Evolutionary conservation across 2,888 invertebrate genomes (phyloP), one percentile per base, ranked within the genome.

Genomic region (Abrostola tripartita): DNA sequence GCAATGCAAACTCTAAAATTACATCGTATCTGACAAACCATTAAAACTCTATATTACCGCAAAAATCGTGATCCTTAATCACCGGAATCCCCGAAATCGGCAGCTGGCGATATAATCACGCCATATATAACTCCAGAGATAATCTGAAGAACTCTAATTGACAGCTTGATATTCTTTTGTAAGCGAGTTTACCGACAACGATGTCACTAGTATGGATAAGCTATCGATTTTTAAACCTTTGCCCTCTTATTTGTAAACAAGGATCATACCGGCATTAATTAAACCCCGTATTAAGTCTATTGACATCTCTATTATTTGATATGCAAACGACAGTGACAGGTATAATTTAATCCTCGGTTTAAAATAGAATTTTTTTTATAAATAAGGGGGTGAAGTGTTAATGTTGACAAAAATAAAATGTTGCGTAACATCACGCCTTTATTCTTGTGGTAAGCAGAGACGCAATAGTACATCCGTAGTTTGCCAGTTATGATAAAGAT

Each of bases 101-200:
- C 69, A 71, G 63, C 66, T 50, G 47, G 49, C 68, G 82, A 84
- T 82, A 82, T 82, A 86, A 87, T 85, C 84, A 74, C 72, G 63
- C 75, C 82, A 84, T 86, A 85, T 82, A 84, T 85, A 85, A 83
- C 82, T 60, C 71, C 24, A 54, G 64, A 80, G 89, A 90, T 89
- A 85, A 90, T 88, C 89, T 86, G 68, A 73, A 82, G 78, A 72
- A 78, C 72, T 79, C 86, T 91, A 91, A 91, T 91, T 91, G 91
- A 91, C 91, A 90, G 89, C 68, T 84, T 82, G 88, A 89, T 88
- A 85, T 86, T 88, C 84, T 84, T 87, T 81, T 83, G 85, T 79
- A 54, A 53, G 61, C 70, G 78, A 79, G 41, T 78, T 83, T 82
- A 78, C 81, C 67, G 71, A 66, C 65, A 55, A 40, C 52, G 68